Evolutionary conservation across 2,797 vertebrate genomes (phyloP).

Genomic region (Macrochelys suwanniensis): DNA sequence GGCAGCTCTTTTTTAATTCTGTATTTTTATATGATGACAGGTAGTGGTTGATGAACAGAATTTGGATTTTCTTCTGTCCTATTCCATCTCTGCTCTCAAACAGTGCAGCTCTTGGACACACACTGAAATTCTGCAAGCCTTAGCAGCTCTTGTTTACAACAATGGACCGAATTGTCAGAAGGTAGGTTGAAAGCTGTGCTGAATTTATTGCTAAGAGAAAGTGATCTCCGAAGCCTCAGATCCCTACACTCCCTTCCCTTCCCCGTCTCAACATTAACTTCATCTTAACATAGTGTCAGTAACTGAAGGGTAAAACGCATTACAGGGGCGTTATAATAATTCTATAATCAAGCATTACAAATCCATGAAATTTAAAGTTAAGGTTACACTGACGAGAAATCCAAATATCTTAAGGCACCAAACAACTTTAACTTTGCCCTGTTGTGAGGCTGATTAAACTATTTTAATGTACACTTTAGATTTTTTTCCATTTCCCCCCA

Average conservation of each 20-base stretch:
- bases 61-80: conserved; percentile 88
- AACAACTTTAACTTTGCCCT: not conserved
- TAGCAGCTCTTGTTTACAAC: conserved; percentile 92
- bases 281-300: not conserved
- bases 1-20: not conserved
- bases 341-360: not conserved
- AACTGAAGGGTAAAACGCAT: not conserved
- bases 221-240: not conserved
- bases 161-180: conserved; percentile 94
- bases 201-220: not conserved
- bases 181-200: conserved; percentile 78
- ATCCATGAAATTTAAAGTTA: not conserved
- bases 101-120: conserved; percentile 94
- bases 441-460: not conserved
- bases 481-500: not conserved
- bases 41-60: conserved; percentile 92
- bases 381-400: not conserved
- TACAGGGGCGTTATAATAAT: not conserved
- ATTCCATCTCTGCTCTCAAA: conserved; percentile 86
- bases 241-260: not conserved
- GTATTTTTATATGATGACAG: conserved; percentile 70
- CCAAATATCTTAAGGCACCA: not conserved
- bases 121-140: conserved; percentile 90
- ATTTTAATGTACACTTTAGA: not conserved
- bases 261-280: not conserved